phyloP scores from a whole-genome alignment of 2,888 invertebrate species.

The Apodemia duryi region DNA sequence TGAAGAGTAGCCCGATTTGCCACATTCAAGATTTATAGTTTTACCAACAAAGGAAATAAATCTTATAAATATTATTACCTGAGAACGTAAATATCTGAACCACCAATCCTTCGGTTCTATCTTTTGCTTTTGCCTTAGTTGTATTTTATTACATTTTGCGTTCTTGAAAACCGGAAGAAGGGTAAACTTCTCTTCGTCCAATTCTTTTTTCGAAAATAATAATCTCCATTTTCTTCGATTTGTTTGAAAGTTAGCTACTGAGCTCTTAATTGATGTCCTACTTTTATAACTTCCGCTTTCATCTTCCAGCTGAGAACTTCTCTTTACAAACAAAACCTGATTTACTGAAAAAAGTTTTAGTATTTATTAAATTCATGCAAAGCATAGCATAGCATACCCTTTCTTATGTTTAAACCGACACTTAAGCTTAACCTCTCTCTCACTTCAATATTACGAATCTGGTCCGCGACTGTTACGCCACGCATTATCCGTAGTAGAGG shows the following conservation, averaged over 20 bases:
- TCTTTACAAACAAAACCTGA: constrained; percentile 22
- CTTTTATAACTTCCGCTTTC: constrained; percentile 21
- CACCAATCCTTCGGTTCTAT: constrained; percentile 53
- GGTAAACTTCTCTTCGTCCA: constrained; percentile 48
- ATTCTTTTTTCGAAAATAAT: constrained; percentile 39
- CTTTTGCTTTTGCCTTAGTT: constrained; percentile 25
- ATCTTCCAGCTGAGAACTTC: constrained; percentile 23
- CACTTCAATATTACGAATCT: too few species aligned
- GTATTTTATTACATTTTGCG: constrained; percentile 33
- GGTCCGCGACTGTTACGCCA: too few species aligned
- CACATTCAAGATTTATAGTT: too few species aligned
- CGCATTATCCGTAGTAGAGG: too few species aligned
- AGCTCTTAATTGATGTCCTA: constrained; percentile 19
- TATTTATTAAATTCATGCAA: too few species aligned
- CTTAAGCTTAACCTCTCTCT: too few species aligned
- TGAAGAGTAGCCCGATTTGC: too few species aligned
- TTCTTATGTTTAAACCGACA: too few species aligned
- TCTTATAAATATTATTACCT: constrained; percentile 33
- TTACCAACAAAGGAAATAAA: too few species aligned
- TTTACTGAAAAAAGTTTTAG: too few species aligned
- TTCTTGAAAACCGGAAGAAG: constrained; percentile 48
- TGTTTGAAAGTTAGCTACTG: constrained; percentile 24
- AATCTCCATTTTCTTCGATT: constrained; percentile 41
- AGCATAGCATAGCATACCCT: too few species aligned
- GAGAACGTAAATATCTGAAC: constrained; percentile 48